Evolutionary conservation across 2,113 vertebrate genomes (phyloP), one percentile per base, ranked within the genome.

Genomic region (Abramis brama): DNA sequence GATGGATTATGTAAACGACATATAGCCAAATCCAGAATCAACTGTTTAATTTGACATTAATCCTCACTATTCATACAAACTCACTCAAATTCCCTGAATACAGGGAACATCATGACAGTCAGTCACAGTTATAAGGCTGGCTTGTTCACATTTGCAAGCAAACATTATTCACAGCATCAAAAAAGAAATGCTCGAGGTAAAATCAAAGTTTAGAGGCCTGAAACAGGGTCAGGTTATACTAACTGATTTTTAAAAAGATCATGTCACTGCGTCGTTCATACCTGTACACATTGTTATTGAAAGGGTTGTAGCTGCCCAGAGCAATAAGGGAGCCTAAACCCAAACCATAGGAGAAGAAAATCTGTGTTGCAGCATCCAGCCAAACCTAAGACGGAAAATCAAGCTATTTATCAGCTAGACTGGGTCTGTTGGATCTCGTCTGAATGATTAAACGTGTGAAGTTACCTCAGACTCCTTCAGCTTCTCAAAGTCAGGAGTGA

Each of bases 231-330:
- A 23, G n/a, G 23, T 77, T 27, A 77, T 30, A 13, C n/a, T 30
- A 33, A 23, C 27, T 55, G 50, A 55, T 9, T 50, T 43, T 73
- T 21, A 4, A 45, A 43, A 39, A n/a, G 25, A 33, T 70, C 8
- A 8, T 33, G 66, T 19, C 4, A 30, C 39, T 47, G 60, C 10
- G 27, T 73, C 36, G 5, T 12, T 74, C 66, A 13, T 94, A 98
- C 98, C 97, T 98, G 95, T 99, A 99, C 92, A 99, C 97, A 71
- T 99, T 99, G 89, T 99, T 99, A 92, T 99, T 96, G 95, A 99
- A 99, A 45, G 96, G 94, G 92, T 99, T 99, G 92, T 99, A 99
- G 93, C 98, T 99, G 83, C 98, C 98, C 9, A 99, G 97, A 82
- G 98, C 98, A 88, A 99, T 99, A 89, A 99, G 93, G 79, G 98